Evolutionary conservation across 2,113 vertebrate species (phyloP), one percentile per base, ranked within the genome.

Genomic region (Rhinogobius similis): DNA sequence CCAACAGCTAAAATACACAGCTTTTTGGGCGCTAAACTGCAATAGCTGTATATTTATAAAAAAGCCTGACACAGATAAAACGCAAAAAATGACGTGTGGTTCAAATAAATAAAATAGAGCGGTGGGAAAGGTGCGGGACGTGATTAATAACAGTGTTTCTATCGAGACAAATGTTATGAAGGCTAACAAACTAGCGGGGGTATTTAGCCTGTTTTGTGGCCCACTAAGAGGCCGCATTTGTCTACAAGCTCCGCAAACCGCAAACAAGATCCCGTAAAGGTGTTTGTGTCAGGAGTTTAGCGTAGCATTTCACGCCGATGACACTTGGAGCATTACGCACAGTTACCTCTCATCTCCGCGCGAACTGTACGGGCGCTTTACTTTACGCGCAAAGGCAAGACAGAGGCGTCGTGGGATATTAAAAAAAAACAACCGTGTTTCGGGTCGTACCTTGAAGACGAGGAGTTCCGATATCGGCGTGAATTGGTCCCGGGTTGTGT

Each of bases 81-180:
- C 53, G 1, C 1, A 20, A 29, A 20, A 18, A 29, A 18, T 7
- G 10, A 59, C 8, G 16, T 20, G 1, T 29, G 8, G 7, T 20
- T 1, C 2, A 20, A 20, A 59, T 32, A 7, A 5, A 36, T 36
- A 2, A 18, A 3, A 1, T 24, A 38, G 20, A 4, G 2, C 10
- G 6, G 5, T 1, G 7, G 29, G 11, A 27, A 16, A 50, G 32
- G 32, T 50, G 44, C 53, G 20, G 13, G 0, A 1, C 43, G 36
- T 5, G n/a, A 43, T 18, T 26, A 24, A 62, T 75, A 66, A 52
- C 13, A 27, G 14, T 62, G 59, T 14, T 52, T 52, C 21, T 5
- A 50, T 27, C n/a, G 6, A 46, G 66, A 76, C 77, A 71, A 73
- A 72, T 68, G 71, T 82, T 75, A 59, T 18, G 18, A 41, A 79